Evolutionary conservation across 2,888 invertebrate genomes (phyloP).

Genomic region (Iselma pallidipennis): DNA sequence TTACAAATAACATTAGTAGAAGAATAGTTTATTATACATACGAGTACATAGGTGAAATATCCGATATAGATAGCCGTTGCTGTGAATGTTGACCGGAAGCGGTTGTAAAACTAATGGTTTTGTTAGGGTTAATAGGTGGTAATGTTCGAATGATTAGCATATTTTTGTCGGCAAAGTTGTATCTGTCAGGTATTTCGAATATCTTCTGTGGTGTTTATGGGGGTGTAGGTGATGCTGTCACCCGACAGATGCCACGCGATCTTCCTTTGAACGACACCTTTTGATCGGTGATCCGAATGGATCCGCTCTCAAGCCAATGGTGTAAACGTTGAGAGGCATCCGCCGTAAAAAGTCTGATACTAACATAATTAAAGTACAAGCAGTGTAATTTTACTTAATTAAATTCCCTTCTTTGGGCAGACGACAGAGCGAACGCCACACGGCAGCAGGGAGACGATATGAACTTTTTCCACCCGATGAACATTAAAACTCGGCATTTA

Average conservation of each 20-base stretch:
- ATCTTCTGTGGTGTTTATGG: neutral
- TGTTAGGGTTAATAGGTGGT: slow-evolving; percentile 37
- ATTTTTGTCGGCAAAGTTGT: slow-evolving; percentile 40
- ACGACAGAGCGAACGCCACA: slow-evolving; percentile 43
- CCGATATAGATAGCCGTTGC: neutral
- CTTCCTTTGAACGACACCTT: slow-evolving; percentile 49
- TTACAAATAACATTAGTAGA: too few relatives aligned
- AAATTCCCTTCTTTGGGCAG: slow-evolving; percentile 59
- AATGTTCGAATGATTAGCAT: slow-evolving; percentile 48
- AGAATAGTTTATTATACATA: too few relatives aligned
- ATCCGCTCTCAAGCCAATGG: slow-evolving; percentile 42
- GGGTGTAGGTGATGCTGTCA: slow-evolving; percentile 3
- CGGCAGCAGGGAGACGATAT: slow-evolving; percentile 53
- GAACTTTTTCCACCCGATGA: slow-evolving; percentile 60
- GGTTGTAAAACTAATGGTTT: slow-evolving; percentile 44
- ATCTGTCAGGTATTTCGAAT: neutral
- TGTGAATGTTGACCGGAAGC: slow-evolving; percentile 23
- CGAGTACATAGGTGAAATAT: too few relatives aligned
- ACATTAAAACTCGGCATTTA: slow-evolving; percentile 61
- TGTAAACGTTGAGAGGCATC: slow-evolving; percentile 42
- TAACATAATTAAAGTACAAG: slow-evolving; percentile 63
- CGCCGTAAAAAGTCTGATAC: slow-evolving; percentile 58
- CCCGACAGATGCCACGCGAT: slow-evolving; percentile 13
- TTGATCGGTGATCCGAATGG: slow-evolving; percentile 52
- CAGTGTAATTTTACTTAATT: slow-evolving; percentile 62